Conservation (phyloP, 2,113 vertebrate genomes). For the Centropus bengalensis region DNA sequence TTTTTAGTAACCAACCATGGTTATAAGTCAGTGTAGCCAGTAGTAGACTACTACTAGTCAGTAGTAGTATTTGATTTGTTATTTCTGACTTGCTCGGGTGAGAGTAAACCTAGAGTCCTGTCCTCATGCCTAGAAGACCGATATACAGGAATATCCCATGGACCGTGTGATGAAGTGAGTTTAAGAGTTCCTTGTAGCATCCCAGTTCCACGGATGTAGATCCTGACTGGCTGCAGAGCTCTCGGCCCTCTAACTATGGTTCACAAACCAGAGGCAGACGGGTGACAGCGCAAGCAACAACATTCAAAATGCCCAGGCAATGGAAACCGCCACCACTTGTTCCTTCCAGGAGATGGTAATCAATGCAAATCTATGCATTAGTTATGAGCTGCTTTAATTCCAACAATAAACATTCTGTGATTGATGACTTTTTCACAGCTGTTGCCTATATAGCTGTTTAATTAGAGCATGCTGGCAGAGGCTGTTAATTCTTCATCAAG, state of each 20-base stretch:
- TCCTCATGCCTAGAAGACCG: fast-evolving
- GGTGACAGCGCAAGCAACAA: neutral
- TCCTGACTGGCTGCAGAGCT: neutral
- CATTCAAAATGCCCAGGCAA: neutral
- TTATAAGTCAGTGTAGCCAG: neutral
- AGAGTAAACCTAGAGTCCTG: neutral
- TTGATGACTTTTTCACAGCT: constrained; percentile 72
- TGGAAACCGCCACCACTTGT: neutral
- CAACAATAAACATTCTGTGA: constrained; percentile 68
- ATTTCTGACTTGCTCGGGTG: neutral
- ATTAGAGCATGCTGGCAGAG: constrained; percentile 56
- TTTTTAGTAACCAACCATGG: neutral
- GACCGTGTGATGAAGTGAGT: neutral
- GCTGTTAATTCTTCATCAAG: constrained; percentile 28
- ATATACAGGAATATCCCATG: neutral
- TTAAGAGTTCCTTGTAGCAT: neutral
- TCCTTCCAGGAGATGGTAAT: constrained; percentile 42
- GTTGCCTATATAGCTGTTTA: constrained; percentile 62
- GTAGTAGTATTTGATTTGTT: neutral
- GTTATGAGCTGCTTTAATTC: constrained; percentile 65
- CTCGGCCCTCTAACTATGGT: neutral
- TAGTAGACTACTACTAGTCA: no score
- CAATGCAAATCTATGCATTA: constrained; percentile 64
- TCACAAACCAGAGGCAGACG: neutral
- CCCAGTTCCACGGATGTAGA: neutral